Base-by-base conservation (phyloP, 23 tunicate genomes). In the Clavelina lepadiformis region DNA sequence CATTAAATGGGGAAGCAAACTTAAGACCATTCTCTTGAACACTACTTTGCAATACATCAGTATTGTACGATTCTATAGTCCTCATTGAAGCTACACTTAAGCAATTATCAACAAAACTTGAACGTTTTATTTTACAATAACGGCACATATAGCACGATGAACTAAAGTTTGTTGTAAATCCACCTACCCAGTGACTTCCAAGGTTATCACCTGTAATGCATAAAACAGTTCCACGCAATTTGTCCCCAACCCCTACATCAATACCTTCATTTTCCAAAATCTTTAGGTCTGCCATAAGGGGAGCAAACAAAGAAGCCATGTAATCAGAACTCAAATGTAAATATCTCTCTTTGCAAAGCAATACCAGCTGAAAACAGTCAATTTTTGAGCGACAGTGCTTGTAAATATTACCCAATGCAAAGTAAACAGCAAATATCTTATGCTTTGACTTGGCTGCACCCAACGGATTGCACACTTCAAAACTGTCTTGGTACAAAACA, bases 401-500 rank as follows among this genome's bases (percentile, higher is more conserved):
- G 51, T 75, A 65, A 25, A 75, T 34, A 24, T 75, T 75, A 50
- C 72, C 81, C 1, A 75, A 22, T 31, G 81, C 63, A 34, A 62
- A 75, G 37, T 75, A 75, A 31, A 75, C 81, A n/a, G 62, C 81
- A n/a, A 75, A 27, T 22, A 75, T 47, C 52, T 75, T 75, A 35
- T 75, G 71, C 55, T 75, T 75, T 20, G 63, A 28, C 36, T 63
- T 70, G 22, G 52, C 76, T 54, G 51, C 46, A 3, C 76, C 76
- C 1, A 70, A 37, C 8, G 76, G 76, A 63, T 75, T 75, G 30
- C 41, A 67, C 11, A 75, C 38, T 31, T 75, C 81, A 63, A 75
- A 75, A 2, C 35, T 63, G 37, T 75, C 81, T 37, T 58, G 58
- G 31, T 75, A 75, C 34, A 75, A 28, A n/a, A 75, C 36, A 18